Percentiles rank a stretch among this genome's conserved stretches.
These are phyloP conservation scores for Bombus superbus DNA, from an alignment of 1,140 invertebrate species.

Conservation along the genomic window DNA sequence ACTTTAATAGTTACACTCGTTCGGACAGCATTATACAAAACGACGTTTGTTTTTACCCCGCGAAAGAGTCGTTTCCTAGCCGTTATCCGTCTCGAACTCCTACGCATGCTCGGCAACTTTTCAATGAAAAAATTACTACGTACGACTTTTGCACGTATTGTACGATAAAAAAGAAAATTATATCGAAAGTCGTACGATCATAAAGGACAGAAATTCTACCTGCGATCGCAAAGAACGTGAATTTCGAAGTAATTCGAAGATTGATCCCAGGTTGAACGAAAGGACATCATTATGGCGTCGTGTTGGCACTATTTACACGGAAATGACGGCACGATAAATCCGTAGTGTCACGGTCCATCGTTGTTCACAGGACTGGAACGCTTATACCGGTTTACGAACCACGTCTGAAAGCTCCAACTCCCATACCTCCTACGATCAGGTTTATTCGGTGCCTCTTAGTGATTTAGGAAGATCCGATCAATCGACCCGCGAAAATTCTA, in stretches of 20 bases:
- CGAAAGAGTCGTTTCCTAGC: background rate
- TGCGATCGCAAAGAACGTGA: too few relatives aligned
- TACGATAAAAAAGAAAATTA: background rate
- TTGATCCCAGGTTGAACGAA: background rate
- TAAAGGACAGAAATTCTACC: too few relatives aligned
- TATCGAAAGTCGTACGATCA: background rate
- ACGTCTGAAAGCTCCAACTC: conserved; percentile 17
- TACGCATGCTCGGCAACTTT: background rate
- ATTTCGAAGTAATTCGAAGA: background rate
- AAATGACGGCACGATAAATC: conserved; percentile 68
- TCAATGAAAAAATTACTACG: background rate
- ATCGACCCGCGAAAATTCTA: conserved; percentile 29
- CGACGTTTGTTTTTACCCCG: background rate
- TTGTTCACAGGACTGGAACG: conserved; percentile 57
- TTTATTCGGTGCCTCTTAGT: conserved; percentile 51
- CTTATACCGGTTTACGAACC: conserved; percentile 61
- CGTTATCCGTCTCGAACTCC: background rate
- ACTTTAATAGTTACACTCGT: conserved; percentile 46
- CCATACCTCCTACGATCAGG: conserved; percentile 31
- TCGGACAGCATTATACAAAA: conserved; percentile 21
- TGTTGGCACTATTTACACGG: conserved; percentile 63
- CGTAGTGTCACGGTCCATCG: conserved; percentile 65
- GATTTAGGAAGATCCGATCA: conserved; percentile 55
- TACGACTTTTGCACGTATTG: too few relatives aligned
- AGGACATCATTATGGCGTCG: conserved; percentile 28